Percentiles rank a stretch among this genome's conserved stretches.
These are phyloP conservation scores for Lasioglossum malachurum DNA, from an alignment of 2,888 invertebrate genomes.

Conservation along the genomic window DNA sequence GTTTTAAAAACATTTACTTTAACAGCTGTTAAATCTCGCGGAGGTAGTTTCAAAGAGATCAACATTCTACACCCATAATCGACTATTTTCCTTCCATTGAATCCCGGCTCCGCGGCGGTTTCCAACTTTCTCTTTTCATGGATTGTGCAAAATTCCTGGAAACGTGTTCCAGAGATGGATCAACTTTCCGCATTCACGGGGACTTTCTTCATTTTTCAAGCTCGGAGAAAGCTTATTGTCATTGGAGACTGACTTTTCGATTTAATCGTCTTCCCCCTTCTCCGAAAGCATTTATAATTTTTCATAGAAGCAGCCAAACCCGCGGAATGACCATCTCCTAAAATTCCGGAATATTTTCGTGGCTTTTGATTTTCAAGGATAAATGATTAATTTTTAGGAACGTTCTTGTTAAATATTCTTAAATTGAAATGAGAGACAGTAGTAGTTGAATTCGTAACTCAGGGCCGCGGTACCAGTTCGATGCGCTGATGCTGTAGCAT, in stretches of 20 bases:
- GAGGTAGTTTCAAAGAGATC: constrained; percentile 55
- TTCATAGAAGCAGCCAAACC: background rate
- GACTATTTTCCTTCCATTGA: constrained; percentile 52
- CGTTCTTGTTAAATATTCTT: background rate
- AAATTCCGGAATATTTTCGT: background rate
- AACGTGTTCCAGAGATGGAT: constrained; percentile 40
- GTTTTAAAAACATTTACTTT: constrained; percentile 52
- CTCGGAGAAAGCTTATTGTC: background rate
- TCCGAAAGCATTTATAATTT: background rate
- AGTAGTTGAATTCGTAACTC: background rate
- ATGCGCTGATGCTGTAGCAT: background rate
- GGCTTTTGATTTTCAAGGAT: background rate
- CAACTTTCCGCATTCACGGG: constrained; percentile 33
- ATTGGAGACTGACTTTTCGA: background rate
- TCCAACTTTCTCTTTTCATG: constrained; percentile 38
- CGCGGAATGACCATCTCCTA: background rate
- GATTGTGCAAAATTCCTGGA: constrained; percentile 43
- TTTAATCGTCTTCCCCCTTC: background rate
- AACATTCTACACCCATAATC: constrained; percentile 47
- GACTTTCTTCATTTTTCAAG: constrained; percentile 41
- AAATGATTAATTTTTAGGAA: background rate
- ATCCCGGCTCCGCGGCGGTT: constrained; percentile 27
- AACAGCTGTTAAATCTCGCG: constrained; percentile 45
- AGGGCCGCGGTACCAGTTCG: background rate
- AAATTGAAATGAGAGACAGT: background rate